Evolutionary conservation across 2,888 invertebrate genomes (phyloP), one percentile per base, ranked within the genome.

Genomic region (Tuberolachnus salignus): DNA sequence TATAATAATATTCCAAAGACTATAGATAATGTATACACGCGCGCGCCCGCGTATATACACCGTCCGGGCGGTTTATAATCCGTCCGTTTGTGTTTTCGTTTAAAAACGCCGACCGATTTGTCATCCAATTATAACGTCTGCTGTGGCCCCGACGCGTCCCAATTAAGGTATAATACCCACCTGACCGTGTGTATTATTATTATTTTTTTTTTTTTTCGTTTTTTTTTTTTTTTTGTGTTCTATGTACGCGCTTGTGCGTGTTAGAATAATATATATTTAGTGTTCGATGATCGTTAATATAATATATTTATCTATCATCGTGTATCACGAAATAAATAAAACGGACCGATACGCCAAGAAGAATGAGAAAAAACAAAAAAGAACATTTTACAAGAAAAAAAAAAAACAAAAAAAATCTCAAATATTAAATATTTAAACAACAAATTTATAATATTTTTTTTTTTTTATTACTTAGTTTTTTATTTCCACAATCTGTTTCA

Each of bases 21-120:
- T 34, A 34, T 4, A 34, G 6, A 34, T 34, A 34, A 34, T 69
- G 49, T 59, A n/a, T 72, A 23, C 46, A 46, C 23, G 9, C n/a
- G 49, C 19, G 14, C 23, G 70, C 21, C 9, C 23, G 46, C 21
- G 16, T 21, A 21, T 46, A 49, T 16, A 61, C 53, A 46, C 23
- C 44, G 66, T 67, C 66, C 53, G 57, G 55, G 34, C 46, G 61
- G 64, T 67, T 64, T 57, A 26, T 66, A 75, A 75, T 23, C 57
- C 66, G 55, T 55, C 66, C 46, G 75, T 75, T 53, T 44, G 66
- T 46, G 49, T 66, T 75, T 75, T 57, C 57, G 57, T 67, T 64
- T 63, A 64, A 42, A 74, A 75, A 75, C 64, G 66, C 75, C 75
- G 75, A 75, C 75, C 66, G 75, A 66, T 75, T 75, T 75, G 75